Conservation (phyloP, 2,113 vertebrate genomes). For the Sinocyclocheilus maitianheensis region DNA sequence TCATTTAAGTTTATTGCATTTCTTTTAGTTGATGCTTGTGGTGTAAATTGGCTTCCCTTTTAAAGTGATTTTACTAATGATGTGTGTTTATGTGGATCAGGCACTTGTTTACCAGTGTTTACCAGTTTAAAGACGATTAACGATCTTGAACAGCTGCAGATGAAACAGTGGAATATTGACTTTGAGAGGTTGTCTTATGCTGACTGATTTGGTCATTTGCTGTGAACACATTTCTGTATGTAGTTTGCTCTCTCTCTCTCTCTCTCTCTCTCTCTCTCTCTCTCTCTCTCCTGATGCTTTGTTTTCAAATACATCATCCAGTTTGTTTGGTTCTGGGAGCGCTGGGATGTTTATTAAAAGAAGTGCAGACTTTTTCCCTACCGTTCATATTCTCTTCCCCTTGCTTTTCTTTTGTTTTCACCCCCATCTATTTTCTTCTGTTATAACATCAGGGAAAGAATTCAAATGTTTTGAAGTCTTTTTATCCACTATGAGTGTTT, state of each 20-base stretch:
- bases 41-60: neutral
- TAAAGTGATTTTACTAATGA: constrained; percentile 1
- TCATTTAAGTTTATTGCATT: neutral
- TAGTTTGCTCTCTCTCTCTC: neutral
- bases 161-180: constrained; percentile 1
- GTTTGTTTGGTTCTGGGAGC: constrained; percentile 12
- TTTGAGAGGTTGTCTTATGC: neutral
- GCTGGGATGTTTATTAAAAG: constrained; percentile 14
- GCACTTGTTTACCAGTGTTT: neutral
- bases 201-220: constrained; percentile 8
- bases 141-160: neutral
- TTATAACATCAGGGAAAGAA: too few relatives aligned
- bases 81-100: neutral
- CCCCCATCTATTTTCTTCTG: neutral
- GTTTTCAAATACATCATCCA: constrained; percentile 13
- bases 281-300: neutral
- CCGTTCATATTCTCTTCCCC: neutral
- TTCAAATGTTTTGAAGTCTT: too few relatives aligned
- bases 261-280: neutral
- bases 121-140: neutral
- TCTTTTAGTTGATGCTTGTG: neutral
- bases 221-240: constrained; percentile 13
- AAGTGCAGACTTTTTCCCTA: neutral
- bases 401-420: neutral
- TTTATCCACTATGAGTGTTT: too few relatives aligned